phyloP scores from a whole-genome alignment of 2,888 invertebrate species.

The Biston stratarius region DNA sequence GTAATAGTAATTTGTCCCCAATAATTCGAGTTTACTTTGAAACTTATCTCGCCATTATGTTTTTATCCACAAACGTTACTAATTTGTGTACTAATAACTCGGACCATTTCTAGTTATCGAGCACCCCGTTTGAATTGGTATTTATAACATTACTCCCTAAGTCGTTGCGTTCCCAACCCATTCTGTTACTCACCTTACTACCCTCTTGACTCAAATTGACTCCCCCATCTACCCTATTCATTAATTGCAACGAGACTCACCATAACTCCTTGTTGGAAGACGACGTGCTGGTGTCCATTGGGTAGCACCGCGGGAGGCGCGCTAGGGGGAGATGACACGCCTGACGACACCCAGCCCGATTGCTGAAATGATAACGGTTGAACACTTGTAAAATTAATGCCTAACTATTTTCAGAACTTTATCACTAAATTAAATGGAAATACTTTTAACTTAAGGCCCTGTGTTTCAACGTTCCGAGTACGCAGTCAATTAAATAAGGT shows the following conservation, averaged over 20 bases:
- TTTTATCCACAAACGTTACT: too few relatives aligned
- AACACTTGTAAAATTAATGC: neutral
- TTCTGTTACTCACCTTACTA: neutral
- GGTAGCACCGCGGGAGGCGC: constrained; percentile 85
- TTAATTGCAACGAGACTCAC: constrained; percentile 59
- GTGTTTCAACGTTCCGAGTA: too few relatives aligned
- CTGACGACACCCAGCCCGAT: constrained; percentile 84
- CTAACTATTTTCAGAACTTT: neutral
- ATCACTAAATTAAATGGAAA: too few relatives aligned
- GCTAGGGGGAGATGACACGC: constrained; percentile 83
- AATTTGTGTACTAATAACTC: too few relatives aligned
- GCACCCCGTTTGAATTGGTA: neutral
- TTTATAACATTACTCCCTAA: neutral
- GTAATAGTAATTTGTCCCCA: neutral
- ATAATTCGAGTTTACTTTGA: neutral
- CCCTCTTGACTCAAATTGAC: neutral
- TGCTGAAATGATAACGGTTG: constrained; percentile 56
- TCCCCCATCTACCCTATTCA: neutral
- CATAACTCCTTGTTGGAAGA: constrained; percentile 84
- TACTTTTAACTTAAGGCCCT: too few relatives aligned
- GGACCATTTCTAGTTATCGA: neutral
- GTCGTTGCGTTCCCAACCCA: neutral
- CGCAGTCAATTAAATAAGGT: too few relatives aligned
- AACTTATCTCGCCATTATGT: too few relatives aligned
- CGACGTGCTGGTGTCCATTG: constrained; percentile 77